These are phyloP conservation scores for Ibycter americanus DNA, from an alignment of 2,797 vertebrate species.

Conservation along the genomic window DNA sequence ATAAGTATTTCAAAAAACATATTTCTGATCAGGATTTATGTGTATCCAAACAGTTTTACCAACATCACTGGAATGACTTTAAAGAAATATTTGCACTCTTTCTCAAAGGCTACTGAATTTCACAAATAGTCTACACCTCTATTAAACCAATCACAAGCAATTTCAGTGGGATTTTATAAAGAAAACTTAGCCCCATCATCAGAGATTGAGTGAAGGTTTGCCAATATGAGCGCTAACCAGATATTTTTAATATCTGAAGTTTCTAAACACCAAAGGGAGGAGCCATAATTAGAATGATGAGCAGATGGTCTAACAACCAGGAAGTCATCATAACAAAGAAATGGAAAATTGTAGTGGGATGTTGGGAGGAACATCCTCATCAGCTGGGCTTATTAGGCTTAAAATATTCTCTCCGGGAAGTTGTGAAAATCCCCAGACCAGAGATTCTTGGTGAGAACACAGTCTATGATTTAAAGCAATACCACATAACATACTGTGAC, in stretches of 20 bases:
- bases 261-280: neutral
- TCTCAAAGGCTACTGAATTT: neutral
- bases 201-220: neutral
- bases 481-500: rapidly evolving
- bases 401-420: neutral
- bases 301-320: neutral
- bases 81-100: neutral
- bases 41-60: neutral
- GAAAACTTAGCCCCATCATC: neutral
- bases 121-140: neutral
- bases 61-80: neutral
- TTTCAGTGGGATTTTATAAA: neutral
- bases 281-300: neutral
- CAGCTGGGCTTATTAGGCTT: rapidly evolving
- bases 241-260: neutral
- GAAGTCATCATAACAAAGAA: neutral
- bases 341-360: neutral
- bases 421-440: neutral
- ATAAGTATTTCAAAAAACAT: neutral
- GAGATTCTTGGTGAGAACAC: neutral
- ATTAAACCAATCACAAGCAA: rapidly evolving
- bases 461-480: neutral
- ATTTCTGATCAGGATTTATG: neutral
- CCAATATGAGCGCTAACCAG: neutral
- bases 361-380: neutral